phyloP scores from a whole-genome alignment of 2,797 vertebrate genomes.

The Macropodus opercularis region DNA sequence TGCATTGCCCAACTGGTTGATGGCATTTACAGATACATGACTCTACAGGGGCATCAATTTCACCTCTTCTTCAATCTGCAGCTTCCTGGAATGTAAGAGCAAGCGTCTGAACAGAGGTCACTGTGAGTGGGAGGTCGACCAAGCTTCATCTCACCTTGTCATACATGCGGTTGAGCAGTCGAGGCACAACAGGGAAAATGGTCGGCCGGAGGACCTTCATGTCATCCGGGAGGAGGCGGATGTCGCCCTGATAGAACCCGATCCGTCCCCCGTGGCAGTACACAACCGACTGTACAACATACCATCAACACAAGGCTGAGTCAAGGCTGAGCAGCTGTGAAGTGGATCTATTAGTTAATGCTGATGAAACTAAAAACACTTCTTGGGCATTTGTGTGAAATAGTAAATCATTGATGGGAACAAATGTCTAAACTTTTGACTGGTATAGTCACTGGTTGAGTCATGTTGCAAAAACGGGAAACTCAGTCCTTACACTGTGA shows the following conservation, averaged over 20 bases:
- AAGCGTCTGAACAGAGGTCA: too few relatives aligned
- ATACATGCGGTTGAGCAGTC: slow-evolving; percentile 97
- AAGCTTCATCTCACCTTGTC: slow-evolving; percentile 89
- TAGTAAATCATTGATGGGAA: not conserved
- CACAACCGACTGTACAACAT: slow-evolving; percentile 88
- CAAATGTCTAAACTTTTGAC: not conserved
- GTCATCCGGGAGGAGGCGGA: slow-evolving; percentile 94
- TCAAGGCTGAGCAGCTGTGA: too few relatives aligned
- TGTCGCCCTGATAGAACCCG: slow-evolving; percentile 98
- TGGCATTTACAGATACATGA: too few relatives aligned
- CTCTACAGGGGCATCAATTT: too few relatives aligned
- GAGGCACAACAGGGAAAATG: slow-evolving; percentile 96
- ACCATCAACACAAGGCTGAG: not conserved
- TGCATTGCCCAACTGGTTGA: too few relatives aligned
- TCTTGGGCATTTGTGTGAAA: not conserved
- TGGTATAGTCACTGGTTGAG: not conserved
- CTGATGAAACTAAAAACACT: not conserved
- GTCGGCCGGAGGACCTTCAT: slow-evolving; percentile 95
- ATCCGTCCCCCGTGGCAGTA: slow-evolving; percentile 96
- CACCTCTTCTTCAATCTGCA: too few relatives aligned
- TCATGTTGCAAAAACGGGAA: slow-evolving; percentile 34
- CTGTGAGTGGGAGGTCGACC: too few relatives aligned
- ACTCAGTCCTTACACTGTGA: not conserved
- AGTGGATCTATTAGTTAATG: too few relatives aligned
- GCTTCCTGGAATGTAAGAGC: too few relatives aligned